Evolutionary conservation across 2,888 invertebrate genomes (phyloP).

Genomic region (Linhomoeus sp.): DNA sequence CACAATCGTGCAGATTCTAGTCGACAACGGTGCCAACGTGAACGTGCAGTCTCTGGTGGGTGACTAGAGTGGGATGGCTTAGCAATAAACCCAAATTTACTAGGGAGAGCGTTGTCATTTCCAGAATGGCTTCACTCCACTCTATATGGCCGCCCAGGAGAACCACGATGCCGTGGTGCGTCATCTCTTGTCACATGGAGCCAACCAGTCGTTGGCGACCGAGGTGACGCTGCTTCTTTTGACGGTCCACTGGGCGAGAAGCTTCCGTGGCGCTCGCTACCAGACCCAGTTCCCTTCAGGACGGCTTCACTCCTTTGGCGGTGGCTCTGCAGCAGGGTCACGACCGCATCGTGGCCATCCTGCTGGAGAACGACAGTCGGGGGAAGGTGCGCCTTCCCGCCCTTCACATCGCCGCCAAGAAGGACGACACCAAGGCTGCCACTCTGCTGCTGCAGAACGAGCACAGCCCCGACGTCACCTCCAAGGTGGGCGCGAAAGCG

Average conservation of each 20-base stretch:
- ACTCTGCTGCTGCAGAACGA: conserved; percentile 85
- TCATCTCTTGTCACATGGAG: conserved; percentile 74
- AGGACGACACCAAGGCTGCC: conserved; percentile 95
- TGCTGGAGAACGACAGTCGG: not conserved
- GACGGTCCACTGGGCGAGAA: no score
- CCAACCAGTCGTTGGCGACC: conserved; percentile 91
- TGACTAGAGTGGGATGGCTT: no score
- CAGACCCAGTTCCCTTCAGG: no score
- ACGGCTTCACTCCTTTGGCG: conserved; percentile 94
- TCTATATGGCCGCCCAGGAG: no score
- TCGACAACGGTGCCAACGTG: conserved; percentile 82
- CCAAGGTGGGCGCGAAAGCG: no score
- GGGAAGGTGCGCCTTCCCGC: conserved; percentile 55
- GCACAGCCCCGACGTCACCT: conserved; percentile 92
- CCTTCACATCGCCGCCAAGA: conserved; percentile 96
- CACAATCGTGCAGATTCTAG: conserved; percentile 76
- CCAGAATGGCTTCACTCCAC: no score
- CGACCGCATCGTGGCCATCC: no score
- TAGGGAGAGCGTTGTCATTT: no score
- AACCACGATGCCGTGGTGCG: conserved; percentile 89
- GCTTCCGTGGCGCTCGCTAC: no score
- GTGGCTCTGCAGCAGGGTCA: conserved; percentile 99
- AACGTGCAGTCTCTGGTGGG: conserved; percentile 76
- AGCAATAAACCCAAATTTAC: no score
- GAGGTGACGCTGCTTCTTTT: no score